Evolutionary conservation across 2,113 vertebrate species (phyloP).

Genomic region (Notiomystis cincta): DNA sequence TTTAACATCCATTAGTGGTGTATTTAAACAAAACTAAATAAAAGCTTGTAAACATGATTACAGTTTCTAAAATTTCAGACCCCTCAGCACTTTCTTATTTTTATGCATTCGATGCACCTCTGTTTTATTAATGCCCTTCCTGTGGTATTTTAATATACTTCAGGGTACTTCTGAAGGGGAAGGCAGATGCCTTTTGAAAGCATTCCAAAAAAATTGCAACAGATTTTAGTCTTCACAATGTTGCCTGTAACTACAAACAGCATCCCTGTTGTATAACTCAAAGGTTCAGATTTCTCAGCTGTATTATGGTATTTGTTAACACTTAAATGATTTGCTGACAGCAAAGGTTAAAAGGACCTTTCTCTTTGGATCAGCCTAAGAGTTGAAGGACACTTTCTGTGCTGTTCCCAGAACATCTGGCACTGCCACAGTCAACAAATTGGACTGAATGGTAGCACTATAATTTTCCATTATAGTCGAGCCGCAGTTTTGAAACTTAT

Average conservation of each 20-base stretch:
- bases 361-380: background rate
- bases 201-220: background rate
- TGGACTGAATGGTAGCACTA: background rate
- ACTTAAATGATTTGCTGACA: background rate
- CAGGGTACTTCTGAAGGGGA: background rate
- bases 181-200: background rate
- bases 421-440: background rate
- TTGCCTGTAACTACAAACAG: background rate
- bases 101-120: background rate
- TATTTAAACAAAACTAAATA: constrained; percentile 12
- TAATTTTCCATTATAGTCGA: background rate
- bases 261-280: background rate
- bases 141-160: constrained; percentile 4
- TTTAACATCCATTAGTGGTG: constrained; percentile 50
- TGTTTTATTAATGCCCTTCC: constrained; percentile 40
- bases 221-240: background rate
- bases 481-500: background rate
- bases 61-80: constrained; percentile 23
- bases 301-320: background rate
- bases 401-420: background rate
- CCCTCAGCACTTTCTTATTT: constrained; percentile 41
- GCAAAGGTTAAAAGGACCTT: background rate
- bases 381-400: background rate
- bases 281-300: background rate
- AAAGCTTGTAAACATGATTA: background rate